Percentiles rank a stretch among this genome's conserved stretches.
Conservation (phyloP, 92 coral and sea anemone genomes). For the Phenganax stokvisi region DNA sequence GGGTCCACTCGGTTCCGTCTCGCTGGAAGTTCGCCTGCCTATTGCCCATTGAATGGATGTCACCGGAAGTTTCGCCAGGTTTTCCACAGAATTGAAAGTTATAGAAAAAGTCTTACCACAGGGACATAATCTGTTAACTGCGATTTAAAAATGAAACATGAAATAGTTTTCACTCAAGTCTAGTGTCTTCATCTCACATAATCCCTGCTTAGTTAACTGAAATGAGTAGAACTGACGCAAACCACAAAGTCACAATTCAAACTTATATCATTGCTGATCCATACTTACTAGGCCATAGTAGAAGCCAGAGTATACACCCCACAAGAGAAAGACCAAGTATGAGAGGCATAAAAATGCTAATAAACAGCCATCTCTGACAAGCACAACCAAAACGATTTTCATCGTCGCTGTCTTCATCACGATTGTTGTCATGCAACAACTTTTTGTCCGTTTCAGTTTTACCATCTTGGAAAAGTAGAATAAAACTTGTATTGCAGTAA, state of each 20-base stretch:
- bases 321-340: conserved; percentile 57
- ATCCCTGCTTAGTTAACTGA: background rate
- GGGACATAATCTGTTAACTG: conserved; percentile 14
- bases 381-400: conserved; percentile 69
- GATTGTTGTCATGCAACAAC: background rate
- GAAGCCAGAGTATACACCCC: conserved; percentile 58
- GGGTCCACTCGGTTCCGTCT: background rate
- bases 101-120: background rate
- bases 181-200: too few species aligned
- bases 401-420: conserved; percentile 40
- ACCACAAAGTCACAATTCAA: background rate
- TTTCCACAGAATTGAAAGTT: conserved; percentile 10
- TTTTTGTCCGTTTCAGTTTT: conserved; percentile 8
- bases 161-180: background rate
- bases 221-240: background rate
- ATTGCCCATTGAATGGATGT: conserved; percentile 10
- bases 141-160: background rate
- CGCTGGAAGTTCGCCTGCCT: background rate
- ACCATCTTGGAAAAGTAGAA: background rate
- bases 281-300: conserved; percentile 77
- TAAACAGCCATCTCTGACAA: conserved; percentile 78
- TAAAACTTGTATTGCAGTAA: too few species aligned
- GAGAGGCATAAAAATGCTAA: conserved; percentile 68
- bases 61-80: conserved; percentile 16
- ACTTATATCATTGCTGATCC: background rate